Conservation (phyloP, 2,113 vertebrate species). For the Corythoichthys haematopterus region DNA sequence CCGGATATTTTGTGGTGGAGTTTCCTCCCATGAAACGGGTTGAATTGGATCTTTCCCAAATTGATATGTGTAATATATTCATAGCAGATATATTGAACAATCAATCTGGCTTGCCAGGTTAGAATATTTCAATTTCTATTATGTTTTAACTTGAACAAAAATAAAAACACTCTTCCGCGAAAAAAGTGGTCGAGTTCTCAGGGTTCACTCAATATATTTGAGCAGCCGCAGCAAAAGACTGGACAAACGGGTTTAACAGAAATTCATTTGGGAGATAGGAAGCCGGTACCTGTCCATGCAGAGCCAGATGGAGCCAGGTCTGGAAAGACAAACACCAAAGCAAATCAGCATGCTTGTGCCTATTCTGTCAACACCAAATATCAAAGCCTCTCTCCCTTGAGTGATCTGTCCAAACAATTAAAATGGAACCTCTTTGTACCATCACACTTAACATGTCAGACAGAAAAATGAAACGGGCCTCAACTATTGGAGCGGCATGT, state of each 20-base stretch:
- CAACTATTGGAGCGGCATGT: slow-evolving; percentile 44
- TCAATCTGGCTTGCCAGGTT: too few species aligned
- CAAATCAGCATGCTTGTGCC: slow-evolving; percentile 57
- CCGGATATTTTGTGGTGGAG: too few species aligned
- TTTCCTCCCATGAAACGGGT: too few species aligned
- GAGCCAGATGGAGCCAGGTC: slow-evolving; percentile 13
- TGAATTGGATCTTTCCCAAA: too few species aligned
- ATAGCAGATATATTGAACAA: too few species aligned
- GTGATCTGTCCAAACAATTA: slow-evolving; percentile 77
- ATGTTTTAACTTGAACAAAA: too few species aligned
- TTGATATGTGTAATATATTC: too few species aligned
- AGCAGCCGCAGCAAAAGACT: not conserved
- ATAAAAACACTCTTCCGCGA: too few species aligned
- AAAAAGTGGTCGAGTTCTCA: too few species aligned
- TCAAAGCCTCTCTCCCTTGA: slow-evolving; percentile 67
- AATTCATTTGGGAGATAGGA: slow-evolving; percentile 31
- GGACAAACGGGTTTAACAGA: slow-evolving; percentile 30
- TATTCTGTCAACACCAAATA: slow-evolving; percentile 73
- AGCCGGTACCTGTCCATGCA: slow-evolving; percentile 35
- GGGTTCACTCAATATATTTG: too few species aligned
- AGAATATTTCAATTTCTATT: too few species aligned
- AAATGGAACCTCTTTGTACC: slow-evolving; percentile 67
- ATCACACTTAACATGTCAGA: slow-evolving; percentile 70
- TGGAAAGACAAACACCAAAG: slow-evolving; percentile 47
- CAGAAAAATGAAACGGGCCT: slow-evolving; percentile 64